Conservation (phyloP, 30 jellyfish, hydroid and myxozoan species). For the Aurelia sp. region DNA sequence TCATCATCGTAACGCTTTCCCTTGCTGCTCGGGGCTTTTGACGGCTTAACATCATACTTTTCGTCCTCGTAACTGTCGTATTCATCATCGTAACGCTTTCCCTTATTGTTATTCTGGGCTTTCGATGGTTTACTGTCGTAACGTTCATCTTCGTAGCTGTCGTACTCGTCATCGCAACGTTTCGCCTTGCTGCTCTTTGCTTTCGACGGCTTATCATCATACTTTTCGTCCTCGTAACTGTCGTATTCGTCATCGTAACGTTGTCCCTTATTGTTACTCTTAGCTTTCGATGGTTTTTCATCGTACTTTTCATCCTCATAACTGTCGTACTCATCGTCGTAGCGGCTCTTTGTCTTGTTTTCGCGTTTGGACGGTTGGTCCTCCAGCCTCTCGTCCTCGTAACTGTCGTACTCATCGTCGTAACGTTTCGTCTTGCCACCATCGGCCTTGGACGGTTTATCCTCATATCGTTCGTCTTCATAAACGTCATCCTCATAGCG, state of each 20-base stretch:
- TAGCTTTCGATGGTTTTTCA: not conserved
- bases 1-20: not conserved
- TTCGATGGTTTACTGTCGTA: not conserved
- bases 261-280: not conserved
- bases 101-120: not conserved
- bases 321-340: slow-evolving; percentile 5
- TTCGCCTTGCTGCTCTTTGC: not conserved
- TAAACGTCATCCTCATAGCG: not conserved
- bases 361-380: slow-evolving; percentile 12
- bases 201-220: not conserved
- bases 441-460: not conserved
- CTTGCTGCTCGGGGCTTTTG: not conserved
- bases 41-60: not conserved
- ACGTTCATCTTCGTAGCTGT: not conserved
- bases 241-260: not conserved
- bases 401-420: slow-evolving; percentile 19
- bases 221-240: slow-evolving; percentile 36
- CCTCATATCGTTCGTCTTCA: slow-evolving; percentile 5
- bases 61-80: slow-evolving; percentile 12
- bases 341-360: not conserved
- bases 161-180: not conserved
- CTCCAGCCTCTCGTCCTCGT: slow-evolving; percentile 1
- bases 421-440: not conserved
- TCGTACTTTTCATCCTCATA: slow-evolving; percentile 25
- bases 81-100: not conserved